Evolutionary conservation across 2,113 vertebrate genomes (phyloP).

Genomic region (Thamnaconus septentrionalis): DNA sequence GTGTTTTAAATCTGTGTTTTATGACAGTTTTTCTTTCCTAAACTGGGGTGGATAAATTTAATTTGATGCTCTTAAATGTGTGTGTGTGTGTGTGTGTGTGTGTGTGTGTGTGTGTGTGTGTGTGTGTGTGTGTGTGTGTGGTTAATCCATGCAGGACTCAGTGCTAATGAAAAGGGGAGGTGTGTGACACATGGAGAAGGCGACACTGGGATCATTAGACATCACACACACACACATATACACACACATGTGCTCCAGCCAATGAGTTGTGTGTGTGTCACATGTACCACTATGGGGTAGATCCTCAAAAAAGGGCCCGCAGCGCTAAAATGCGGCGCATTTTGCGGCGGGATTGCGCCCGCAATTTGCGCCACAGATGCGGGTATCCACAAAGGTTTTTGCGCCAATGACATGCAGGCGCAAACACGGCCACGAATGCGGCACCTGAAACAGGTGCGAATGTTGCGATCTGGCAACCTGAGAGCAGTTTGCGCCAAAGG

Average conservation of each 20-base stretch:
- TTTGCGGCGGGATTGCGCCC: too few relatives aligned
- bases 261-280: not conserved
- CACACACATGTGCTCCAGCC: not conserved
- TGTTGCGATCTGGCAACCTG: too few relatives aligned
- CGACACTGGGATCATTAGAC: conserved; percentile 46
- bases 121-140: conserved; percentile 4
- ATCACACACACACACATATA: conserved; percentile 3
- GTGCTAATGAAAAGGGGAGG: conserved; percentile 64
- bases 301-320: too few relatives aligned
- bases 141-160: conserved; percentile 70
- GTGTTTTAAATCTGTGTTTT: conserved; percentile 54
- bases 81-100: conserved; percentile 10
- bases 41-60: conserved; percentile 32
- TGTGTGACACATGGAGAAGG: conserved; percentile 48
- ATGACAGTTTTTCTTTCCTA: conserved; percentile 62
- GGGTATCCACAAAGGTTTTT: too few relatives aligned
- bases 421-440: too few relatives aligned
- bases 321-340: too few relatives aligned
- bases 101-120: not conserved
- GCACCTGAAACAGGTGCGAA: too few relatives aligned
- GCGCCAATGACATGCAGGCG: too few relatives aligned
- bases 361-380: too few relatives aligned
- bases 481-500: too few relatives aligned
- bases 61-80: conserved; percentile 56
- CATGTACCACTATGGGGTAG: not conserved